These are phyloP conservation scores for Amniataba percoides DNA, from an alignment of 2,797 vertebrate genomes.

Conservation along the genomic window DNA sequence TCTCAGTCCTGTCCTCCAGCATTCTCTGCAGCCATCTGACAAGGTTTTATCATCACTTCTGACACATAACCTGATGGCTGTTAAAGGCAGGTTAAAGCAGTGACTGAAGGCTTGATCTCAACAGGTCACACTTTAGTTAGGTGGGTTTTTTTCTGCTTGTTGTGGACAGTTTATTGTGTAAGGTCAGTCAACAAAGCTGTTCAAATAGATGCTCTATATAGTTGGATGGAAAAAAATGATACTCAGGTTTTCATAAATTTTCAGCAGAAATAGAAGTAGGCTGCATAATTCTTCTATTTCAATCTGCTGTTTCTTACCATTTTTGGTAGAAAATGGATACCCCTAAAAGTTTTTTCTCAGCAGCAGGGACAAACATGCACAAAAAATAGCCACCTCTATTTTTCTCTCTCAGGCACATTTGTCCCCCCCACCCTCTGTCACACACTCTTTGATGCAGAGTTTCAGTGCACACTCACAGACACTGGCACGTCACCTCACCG, in stretches of 20 bases:
- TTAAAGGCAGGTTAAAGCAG: conserved; percentile 5
- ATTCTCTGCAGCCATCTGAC: conserved; percentile 22
- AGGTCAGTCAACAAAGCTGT: neutral
- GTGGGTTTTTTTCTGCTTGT: neutral
- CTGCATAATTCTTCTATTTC: neutral
- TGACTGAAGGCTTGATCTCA: neutral
- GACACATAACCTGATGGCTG: conserved; percentile 23
- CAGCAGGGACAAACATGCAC: neutral
- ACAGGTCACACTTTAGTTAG: conserved; percentile 1
- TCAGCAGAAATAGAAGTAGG: neutral
- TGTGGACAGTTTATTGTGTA: neutral
- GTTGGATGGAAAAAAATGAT: neutral
- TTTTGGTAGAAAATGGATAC: conserved; percentile 6
- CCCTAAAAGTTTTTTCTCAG: neutral
- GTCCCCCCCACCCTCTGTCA: neutral
- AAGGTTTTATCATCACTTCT: conserved; percentile 9
- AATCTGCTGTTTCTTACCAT: neutral
- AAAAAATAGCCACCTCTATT: neutral
- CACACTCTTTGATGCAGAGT: neutral
- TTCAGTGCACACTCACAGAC: conserved; percentile 20
- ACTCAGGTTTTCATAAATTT: neutral
- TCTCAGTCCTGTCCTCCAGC: conserved; percentile 23
- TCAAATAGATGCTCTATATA: neutral
- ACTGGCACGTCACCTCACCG: conserved; percentile 19
- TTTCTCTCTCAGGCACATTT: neutral